phyloP scores from a whole-genome alignment of 2,797 vertebrate species.

The Phylloscopus collybita region DNA sequence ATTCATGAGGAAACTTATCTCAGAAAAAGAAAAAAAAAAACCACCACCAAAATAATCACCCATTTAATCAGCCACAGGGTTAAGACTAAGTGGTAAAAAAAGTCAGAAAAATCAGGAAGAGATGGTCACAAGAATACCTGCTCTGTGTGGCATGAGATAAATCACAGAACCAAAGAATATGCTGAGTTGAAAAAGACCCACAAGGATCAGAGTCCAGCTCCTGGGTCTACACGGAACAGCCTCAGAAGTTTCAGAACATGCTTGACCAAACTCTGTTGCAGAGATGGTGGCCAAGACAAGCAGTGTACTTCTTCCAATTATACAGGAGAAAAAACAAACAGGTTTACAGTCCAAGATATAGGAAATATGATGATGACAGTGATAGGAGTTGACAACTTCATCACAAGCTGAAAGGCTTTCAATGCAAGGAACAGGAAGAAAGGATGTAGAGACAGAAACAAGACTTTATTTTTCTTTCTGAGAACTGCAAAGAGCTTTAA shows the following conservation, averaged over 20 bases:
- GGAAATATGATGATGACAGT: background rate
- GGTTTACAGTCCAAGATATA: background rate
- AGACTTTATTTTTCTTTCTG: background rate
- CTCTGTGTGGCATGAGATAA: background rate
- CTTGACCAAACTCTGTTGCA: background rate
- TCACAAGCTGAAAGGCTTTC: background rate
- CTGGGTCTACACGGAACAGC: background rate
- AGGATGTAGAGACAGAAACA: background rate
- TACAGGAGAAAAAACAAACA: background rate
- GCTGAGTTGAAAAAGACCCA: background rate
- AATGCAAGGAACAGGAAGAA: background rate
- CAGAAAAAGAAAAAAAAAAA: background rate
- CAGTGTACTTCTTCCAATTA: background rate
- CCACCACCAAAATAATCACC: background rate
- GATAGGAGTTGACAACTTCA: background rate
- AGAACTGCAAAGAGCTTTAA: background rate
- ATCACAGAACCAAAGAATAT: background rate
- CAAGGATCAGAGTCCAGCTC: background rate
- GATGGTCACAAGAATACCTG: background rate
- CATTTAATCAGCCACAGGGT: background rate
- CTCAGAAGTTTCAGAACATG: background rate
- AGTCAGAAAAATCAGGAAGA: background rate
- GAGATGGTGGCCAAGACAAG: background rate
- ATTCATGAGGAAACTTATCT: background rate
- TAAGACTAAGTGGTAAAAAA: background rate